These are phyloP conservation scores for Gadus macrocephalus DNA, from an alignment of 2,113 vertebrate genomes.

Conservation along the genomic window DNA sequence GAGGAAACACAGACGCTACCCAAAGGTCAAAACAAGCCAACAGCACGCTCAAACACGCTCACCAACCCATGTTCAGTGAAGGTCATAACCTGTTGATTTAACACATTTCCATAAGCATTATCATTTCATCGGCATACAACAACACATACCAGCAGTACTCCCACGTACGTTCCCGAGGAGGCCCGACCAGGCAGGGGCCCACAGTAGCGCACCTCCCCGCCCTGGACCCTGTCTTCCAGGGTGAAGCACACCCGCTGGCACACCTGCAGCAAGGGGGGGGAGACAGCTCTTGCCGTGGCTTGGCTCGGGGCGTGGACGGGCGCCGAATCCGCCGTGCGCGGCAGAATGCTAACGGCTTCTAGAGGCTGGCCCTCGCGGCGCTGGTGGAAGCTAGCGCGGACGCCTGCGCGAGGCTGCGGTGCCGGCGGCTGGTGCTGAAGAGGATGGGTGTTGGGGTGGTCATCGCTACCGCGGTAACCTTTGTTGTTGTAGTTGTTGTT, in stretches of 20 bases:
- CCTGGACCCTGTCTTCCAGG: constrained; percentile 26
- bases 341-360: constrained; percentile 29
- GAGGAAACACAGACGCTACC: background rate
- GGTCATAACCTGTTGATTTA: background rate
- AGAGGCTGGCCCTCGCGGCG: constrained; percentile 13
- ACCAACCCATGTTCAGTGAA: no score
- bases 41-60: no score
- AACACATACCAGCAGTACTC: constrained; percentile 63
- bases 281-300: constrained; percentile 4
- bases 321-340: constrained; percentile 43
- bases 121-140: no score
- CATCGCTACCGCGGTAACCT: background rate
- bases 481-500: constrained; percentile 5
- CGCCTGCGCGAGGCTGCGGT: constrained; percentile 1
- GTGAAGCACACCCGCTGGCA: constrained; percentile 67
- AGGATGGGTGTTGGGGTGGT: background rate
- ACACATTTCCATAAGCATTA: background rate
- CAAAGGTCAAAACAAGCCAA: no score
- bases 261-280: background rate
- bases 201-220: constrained; percentile 65
- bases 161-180: constrained; percentile 45
- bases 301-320: constrained; percentile 15
- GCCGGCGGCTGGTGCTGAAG: background rate
- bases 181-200: constrained; percentile 48
- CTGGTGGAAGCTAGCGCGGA: constrained; percentile 27